Percentiles rank a stretch among this genome's conserved stretches.
Conservation (phyloP, 2,888 invertebrate species). For the Drosophila anceps region DNA sequence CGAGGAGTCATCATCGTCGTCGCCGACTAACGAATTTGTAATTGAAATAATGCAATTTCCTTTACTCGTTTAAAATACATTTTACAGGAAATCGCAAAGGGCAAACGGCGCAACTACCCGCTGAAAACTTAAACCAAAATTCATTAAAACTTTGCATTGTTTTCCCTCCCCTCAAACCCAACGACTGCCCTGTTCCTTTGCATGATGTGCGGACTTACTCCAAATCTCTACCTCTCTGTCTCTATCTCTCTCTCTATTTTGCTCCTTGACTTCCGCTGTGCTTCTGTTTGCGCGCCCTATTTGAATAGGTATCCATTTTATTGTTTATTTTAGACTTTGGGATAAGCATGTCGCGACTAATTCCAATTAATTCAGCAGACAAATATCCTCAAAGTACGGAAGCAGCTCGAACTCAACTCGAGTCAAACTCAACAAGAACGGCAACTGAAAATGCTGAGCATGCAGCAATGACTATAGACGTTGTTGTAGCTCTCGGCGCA, state of each 20-base stretch:
- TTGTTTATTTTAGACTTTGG: constrained; percentile 81
- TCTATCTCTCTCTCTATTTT: background rate
- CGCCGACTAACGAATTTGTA: constrained; percentile 74
- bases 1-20: constrained; percentile 18
- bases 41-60: constrained; percentile 82
- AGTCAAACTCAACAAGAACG: constrained; percentile 35
- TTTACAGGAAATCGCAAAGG: constrained; percentile 79
- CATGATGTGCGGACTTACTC: constrained; percentile 55
- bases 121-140: constrained; percentile 81
- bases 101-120: constrained; percentile 71
- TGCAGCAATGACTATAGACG: constrained; percentile 45
- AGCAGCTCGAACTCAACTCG: constrained; percentile 50
- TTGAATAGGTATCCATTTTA: constrained; percentile 81
- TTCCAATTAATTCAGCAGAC: constrained; percentile 82
- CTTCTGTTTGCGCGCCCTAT: constrained; percentile 64
- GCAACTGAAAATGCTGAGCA: constrained; percentile 66
- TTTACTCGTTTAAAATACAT: constrained; percentile 82
- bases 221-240: background rate
- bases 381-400: constrained; percentile 78
- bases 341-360: constrained; percentile 82
- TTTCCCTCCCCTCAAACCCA: constrained; percentile 36
- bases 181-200: constrained; percentile 46
- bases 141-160: constrained; percentile 81
- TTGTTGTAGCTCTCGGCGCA: constrained; percentile 15
- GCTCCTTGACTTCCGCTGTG: constrained; percentile 30